Base-by-base conservation (phyloP, 2,113 vertebrate genomes). In the Ictalurus punctatus region DNA sequence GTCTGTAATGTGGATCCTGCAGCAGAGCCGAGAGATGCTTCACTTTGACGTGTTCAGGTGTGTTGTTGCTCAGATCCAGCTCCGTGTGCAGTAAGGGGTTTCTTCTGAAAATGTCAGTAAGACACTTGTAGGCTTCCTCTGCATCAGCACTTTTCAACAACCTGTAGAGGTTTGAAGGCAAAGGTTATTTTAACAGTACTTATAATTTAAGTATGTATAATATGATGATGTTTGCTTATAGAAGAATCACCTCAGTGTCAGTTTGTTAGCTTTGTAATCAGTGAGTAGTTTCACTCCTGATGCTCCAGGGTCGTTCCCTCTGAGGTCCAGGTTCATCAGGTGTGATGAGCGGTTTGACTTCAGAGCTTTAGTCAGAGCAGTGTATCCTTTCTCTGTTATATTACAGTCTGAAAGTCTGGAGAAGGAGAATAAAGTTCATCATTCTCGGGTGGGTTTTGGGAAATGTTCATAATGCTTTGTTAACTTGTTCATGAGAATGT, bases 231-330 rank as follows among this genome's bases (percentile, higher is more conserved):
- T 73, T 7, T 73, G 69, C 3, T 17, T 40, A 30, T 23, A 48
- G 30, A 73, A 84, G 7, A 71, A 27, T 89, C 78, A 86, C 88
- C 67, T 86, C 19, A 89, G 88, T 86, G 10, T 83, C 1, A 21
- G 17, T 19, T 21, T 73, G n/a, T n/a, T n/a, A n/a, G n/a, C n/a
- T n/a, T n/a, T n/a, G 17, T 9, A 4, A n/a, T 37, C 69, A 37
- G 17, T 73, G 6, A 74, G 71, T 1, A 2, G 16, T 4, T 37
- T 40, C 34, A 74, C 34, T 74, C 71, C 71, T 74, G 71, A 74
- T 19, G 19, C 71, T 74, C 71, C 71, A 74, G 30, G 71, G 6
- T 74, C 34, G 34, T 74, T 74, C 71, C 71, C 71, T 74, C 71
- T 74, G 71, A 74, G 71, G 40, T 76, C 73, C 73, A 76, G 37